These are phyloP conservation scores for Sebastiscus albofasciatus DNA, from an alignment of 2,797 vertebrate genomes.

Conservation along the genomic window DNA sequence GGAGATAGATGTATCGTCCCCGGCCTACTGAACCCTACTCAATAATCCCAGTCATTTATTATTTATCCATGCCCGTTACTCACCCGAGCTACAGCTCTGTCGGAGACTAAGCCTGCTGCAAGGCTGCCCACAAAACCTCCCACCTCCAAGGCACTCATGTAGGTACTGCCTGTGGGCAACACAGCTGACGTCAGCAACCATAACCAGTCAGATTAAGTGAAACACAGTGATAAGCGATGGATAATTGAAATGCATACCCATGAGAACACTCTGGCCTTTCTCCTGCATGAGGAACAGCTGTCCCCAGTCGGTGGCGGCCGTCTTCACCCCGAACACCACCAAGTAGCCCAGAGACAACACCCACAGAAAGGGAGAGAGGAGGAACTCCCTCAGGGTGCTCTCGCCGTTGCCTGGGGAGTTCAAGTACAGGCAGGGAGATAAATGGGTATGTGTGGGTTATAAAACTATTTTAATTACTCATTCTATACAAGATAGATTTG, in stretches of 20 bases:
- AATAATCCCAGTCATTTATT: background rate
- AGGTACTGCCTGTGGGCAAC: constrained; percentile 89
- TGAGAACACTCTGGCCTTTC: constrained; percentile 92
- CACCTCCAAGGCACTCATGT: constrained; percentile 96
- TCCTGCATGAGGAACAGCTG: constrained; percentile 99
- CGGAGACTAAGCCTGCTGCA: constrained; percentile 92
- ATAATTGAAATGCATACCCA: constrained; percentile 80
- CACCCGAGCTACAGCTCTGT: constrained; percentile 93
- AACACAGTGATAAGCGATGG: background rate
- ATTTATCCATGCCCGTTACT: constrained; percentile 53
- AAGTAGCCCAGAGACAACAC: constrained; percentile 93
- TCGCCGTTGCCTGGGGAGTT: constrained; percentile 75
- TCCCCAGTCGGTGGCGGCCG: constrained; percentile 97
- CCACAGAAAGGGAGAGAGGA: constrained; percentile 96
- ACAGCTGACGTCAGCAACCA: constrained; percentile 22
- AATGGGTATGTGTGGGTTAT: background rate
- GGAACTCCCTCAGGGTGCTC: constrained; percentile 91
- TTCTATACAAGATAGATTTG: background rate
- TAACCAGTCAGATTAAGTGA: background rate
- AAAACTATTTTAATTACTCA: background rate
- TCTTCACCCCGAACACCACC: constrained; percentile 98
- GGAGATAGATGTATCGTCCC: no score
- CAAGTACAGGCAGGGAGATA: background rate
- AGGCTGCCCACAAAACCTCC: constrained; percentile 95
- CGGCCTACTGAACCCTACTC: background rate